phyloP scores from a whole-genome alignment of 2,888 invertebrate species.

The Volucella inflata region DNA sequence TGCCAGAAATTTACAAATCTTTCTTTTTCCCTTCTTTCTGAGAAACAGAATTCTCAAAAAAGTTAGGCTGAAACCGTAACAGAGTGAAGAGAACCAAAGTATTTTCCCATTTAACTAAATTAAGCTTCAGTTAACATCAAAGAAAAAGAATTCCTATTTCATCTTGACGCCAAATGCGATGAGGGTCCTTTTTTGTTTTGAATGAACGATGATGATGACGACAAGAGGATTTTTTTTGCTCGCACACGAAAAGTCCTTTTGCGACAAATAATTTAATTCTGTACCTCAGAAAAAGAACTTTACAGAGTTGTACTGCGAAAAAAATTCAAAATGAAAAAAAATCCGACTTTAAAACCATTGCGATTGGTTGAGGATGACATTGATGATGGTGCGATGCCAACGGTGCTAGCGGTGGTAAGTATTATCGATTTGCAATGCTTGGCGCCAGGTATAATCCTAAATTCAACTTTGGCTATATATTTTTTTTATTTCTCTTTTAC shows the following conservation, averaged over 20 bases:
- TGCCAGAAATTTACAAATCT: constrained; percentile 5
- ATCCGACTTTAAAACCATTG: constrained; percentile 52
- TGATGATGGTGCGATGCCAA: constrained; percentile 36
- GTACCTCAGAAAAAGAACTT: constrained; percentile 15
- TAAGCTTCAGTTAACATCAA: constrained; percentile 68
- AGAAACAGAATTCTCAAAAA: constrained; percentile 9
- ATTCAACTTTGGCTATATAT: constrained; percentile 43
- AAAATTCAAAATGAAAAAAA: constrained; percentile 43
- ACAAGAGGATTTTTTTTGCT: constrained; percentile 23
- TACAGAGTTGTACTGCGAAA: constrained; percentile 27
- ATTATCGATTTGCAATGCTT: constrained; percentile 42
- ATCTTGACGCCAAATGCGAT: constrained; percentile 55
- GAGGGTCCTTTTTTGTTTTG: constrained; percentile 60
- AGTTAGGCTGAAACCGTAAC: constrained; percentile 24
- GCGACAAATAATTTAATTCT: constrained; percentile 46
- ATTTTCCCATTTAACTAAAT: constrained; percentile 67
- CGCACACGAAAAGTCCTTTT: constrained; percentile 22
- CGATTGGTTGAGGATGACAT: constrained; percentile 31
- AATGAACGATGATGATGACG: constrained; percentile 32
- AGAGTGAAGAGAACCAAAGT: constrained; percentile 44
- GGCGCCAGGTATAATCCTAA: constrained; percentile 50
- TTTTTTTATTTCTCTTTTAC: constrained; percentile 9
- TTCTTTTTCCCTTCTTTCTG: background rate
- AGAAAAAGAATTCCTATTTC: constrained; percentile 59
- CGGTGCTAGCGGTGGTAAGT: constrained; percentile 16